A percentile compares a stretch with the other conserved stretches of the same genome.
Evolutionary conservation across 2,797 vertebrate genomes (phyloP).

Genomic region (Muscicapa comitata): DNA sequence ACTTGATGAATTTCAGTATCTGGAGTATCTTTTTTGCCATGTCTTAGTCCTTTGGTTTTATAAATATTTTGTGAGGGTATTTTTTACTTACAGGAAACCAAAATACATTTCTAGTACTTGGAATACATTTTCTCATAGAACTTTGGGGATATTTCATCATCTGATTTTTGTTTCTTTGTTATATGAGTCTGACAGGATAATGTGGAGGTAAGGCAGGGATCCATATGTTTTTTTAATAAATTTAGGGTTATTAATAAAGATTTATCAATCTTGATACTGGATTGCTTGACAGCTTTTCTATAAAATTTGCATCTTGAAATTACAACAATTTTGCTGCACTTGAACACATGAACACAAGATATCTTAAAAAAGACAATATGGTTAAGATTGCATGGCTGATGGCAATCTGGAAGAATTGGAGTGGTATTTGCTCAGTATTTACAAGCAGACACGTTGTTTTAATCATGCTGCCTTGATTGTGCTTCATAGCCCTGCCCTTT

Average conservation of each 20-base stretch:
- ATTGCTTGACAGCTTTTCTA: neutral
- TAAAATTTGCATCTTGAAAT: neutral
- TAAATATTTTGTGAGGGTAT: neutral
- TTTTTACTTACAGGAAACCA: neutral
- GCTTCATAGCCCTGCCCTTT: neutral
- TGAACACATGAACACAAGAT: neutral
- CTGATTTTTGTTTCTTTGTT: neutral
- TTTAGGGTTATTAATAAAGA: neutral
- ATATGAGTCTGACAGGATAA: neutral
- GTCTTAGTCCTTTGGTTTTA: neutral
- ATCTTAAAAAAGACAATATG: neutral
- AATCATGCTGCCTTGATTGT: neutral
- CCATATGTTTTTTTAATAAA: neutral
- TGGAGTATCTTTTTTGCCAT: neutral
- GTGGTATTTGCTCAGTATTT: neutral
- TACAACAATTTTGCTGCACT: neutral
- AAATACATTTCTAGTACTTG: neutral
- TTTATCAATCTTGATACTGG: neutral
- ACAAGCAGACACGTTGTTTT: neutral
- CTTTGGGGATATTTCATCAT: neutral
- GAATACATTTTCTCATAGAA: neutral
- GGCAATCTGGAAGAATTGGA: neutral
- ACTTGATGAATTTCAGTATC: neutral
- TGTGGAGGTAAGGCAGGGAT: neutral
- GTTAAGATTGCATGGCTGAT: neutral